phyloP scores from a whole-genome alignment of 2,797 vertebrate species.

The Ptychobarbus kaznakovi region DNA sequence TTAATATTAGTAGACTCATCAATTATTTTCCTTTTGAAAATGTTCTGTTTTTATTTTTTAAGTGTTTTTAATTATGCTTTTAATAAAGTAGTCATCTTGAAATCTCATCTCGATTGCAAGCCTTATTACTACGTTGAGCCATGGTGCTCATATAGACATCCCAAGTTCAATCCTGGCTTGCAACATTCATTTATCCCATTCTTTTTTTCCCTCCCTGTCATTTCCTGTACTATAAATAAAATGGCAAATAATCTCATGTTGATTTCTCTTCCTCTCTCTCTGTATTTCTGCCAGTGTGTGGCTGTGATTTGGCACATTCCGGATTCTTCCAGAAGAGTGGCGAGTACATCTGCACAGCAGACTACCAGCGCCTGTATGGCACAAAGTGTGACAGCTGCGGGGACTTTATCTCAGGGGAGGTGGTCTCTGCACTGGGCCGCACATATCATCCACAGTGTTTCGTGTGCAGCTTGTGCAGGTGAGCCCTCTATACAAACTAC shows the following conservation, averaged over 20 bases:
- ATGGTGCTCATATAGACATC: background rate
- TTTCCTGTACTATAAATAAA: constrained; percentile 18
- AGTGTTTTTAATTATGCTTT: too few relatives aligned
- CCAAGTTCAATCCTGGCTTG: background rate
- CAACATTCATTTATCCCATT: background rate
- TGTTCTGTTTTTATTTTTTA: background rate
- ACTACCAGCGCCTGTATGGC: constrained; percentile 98
- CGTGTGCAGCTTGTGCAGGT: constrained; percentile 97
- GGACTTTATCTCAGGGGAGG: constrained; percentile 96
- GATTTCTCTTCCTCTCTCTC: constrained; percentile 45
- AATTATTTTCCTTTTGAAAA: background rate
- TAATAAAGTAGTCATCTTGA: background rate
- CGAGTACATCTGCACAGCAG: constrained; percentile 95
- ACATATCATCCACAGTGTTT: constrained; percentile 98
- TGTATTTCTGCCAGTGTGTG: constrained; percentile 83
- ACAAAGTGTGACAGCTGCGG: constrained; percentile 95
- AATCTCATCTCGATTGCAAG: background rate
- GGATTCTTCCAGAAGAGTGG: constrained; percentile 99
- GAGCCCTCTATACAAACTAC: constrained; percentile 35
- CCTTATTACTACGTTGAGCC: background rate
- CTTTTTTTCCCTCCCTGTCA: background rate
- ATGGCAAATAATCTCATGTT: constrained; percentile 16
- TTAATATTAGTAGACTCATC: background rate
- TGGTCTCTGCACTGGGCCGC: constrained; percentile 95
- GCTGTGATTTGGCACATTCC: constrained; percentile 93